These are phyloP conservation scores for Belonocnema kinseyi DNA, from an alignment of 1,140 invertebrate species.

Conservation along the genomic window DNA sequence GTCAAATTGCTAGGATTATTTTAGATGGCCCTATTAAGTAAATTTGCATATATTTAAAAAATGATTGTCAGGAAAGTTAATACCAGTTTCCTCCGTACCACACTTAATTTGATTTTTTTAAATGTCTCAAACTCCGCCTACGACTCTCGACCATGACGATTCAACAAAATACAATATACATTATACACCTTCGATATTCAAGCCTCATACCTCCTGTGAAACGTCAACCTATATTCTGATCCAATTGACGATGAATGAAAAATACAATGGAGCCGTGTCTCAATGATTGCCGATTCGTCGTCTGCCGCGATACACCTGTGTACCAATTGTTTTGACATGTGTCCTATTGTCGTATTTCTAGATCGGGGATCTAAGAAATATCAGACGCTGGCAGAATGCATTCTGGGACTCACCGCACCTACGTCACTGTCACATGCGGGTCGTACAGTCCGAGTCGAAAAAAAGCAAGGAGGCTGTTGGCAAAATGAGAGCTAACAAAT, in stretches of 20 bases:
- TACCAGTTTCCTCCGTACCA: conserved; percentile 12
- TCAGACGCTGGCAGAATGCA: conserved; percentile 50
- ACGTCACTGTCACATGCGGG: conserved; percentile 60
- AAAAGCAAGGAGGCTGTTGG: conserved; percentile 21
- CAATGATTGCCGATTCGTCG: conserved; percentile 57
- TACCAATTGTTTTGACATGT: conserved; percentile 73
- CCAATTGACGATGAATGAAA: conserved; percentile 39
- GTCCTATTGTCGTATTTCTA: conserved; percentile 63
- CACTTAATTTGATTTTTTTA: conserved; percentile 5
- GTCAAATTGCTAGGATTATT: no score
- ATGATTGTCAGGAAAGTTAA: neutral
- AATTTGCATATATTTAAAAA: no score
- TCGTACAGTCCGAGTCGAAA: conserved; percentile 56
- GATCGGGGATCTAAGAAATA: conserved; percentile 45
- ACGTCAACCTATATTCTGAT: conserved; percentile 31
- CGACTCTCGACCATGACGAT: neutral
- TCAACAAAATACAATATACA: conserved; percentile 11
- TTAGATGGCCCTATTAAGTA: no score
- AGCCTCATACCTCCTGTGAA: neutral
- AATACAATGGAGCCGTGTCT: conserved; percentile 49
- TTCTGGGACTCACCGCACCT: conserved; percentile 46
- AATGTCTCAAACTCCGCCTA: conserved; percentile 1
- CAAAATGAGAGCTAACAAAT: conserved; percentile 35
- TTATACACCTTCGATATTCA: neutral
- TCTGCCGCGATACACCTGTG: conserved; percentile 63